Evolutionary conservation across 2,797 vertebrate species (phyloP).

Genomic region (Chrysocyon brachyurus): DNA sequence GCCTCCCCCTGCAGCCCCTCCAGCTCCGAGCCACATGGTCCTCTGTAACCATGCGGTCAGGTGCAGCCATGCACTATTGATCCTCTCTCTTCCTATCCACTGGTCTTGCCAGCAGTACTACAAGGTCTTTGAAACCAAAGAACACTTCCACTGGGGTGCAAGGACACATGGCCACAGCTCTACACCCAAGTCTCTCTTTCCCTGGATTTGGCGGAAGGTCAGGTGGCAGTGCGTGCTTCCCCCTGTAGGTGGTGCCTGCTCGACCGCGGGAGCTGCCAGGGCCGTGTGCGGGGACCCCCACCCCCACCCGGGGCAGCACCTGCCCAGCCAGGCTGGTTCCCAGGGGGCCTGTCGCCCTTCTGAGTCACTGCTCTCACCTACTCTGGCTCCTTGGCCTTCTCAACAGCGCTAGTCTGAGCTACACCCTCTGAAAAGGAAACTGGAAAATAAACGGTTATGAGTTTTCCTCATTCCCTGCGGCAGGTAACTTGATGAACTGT

Average conservation of each 20-base stretch:
- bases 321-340: not conserved
- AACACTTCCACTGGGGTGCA: not conserved
- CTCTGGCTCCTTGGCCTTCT: not conserved
- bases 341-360: not conserved
- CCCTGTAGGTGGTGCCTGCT: not conserved
- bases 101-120: rapidly evolving
- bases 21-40: not conserved
- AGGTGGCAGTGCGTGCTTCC: rapidly evolving
- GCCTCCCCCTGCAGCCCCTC: not conserved
- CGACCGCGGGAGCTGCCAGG: not conserved
- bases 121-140: not conserved
- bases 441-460: not conserved
- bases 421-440: not conserved
- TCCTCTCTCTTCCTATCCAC: rapidly evolving
- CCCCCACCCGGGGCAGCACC: too few relatives aligned
- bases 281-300: too few relatives aligned
- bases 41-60: not conserved
- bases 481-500: not conserved
- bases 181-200: not conserved
- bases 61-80: rapidly evolving
- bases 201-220: not conserved
- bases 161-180: rapidly evolving
- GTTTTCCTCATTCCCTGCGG: not conserved
- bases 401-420: too few relatives aligned
- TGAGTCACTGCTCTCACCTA: not conserved